Evolutionary conservation across 2,797 vertebrate species (phyloP), one percentile per base, ranked within the genome.

Genomic region (Lycodopsis pacificus): DNA sequence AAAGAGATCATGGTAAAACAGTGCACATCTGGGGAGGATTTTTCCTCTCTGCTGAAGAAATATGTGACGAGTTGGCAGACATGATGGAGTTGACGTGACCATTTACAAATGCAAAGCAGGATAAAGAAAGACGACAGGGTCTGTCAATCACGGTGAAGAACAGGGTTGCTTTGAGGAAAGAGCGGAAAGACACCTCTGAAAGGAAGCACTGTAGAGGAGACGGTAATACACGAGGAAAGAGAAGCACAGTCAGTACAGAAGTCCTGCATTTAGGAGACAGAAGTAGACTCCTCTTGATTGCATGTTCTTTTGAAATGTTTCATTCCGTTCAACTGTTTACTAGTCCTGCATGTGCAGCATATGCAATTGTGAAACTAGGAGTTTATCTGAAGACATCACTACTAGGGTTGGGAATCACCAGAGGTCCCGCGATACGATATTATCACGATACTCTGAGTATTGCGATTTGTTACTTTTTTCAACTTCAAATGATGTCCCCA

Each of bases 311-410:
- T 27, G 27, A 27, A 27, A 27, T 27, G 27, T 32, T 32, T 77
- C 85, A 96, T 86, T 90, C 91, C 14, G 5, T 44, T 44, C 42
- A 44, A 78, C 93, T 91, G 59, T 89, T 97, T 64, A 90, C 89
- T 49, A 48, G 49, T 83, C 92, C 72, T 87, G 89, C 76, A 95
- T 40, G 32, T 32, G 32, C n/a, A n/a, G n/a, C n/a, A n/a, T n/a
- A n/a, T n/a, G n/a, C 59, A 62, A 32, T 58, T 17, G 44, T n/a
- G 17, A 56, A 13, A 22, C 6, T 48, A 20, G 17, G 44, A 46
- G 7, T 34, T 34, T 34, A 34, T 34, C 32, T 34, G 32, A 34
- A 34, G 32, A 7, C 32, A 34, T 34, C 32, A 7, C 32, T 32
- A 32, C 32, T 32, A 7, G 25, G 25, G 25, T 25, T 25, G 25